phyloP scores from a whole-genome alignment of 1,140 invertebrate species.

The Drosophila arawakana region DNA sequence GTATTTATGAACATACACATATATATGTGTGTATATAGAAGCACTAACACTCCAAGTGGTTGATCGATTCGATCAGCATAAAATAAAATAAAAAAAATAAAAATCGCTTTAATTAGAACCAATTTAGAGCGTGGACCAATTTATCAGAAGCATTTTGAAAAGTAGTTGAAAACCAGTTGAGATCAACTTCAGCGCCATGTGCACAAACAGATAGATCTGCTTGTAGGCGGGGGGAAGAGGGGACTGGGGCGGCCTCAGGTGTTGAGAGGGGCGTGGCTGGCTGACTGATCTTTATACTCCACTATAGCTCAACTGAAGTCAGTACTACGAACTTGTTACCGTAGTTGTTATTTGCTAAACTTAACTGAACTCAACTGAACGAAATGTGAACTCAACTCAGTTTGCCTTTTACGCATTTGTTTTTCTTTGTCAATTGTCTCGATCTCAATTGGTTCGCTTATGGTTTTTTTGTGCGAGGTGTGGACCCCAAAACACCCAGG shows the following conservation, averaged over 20 bases:
- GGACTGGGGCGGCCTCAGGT: not conserved
- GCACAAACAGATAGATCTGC: slow-evolving; percentile 29
- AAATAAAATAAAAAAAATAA: slow-evolving; percentile 24
- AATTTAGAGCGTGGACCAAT: slow-evolving; percentile 81
- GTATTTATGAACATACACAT: not conserved
- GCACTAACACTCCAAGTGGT: slow-evolving; percentile 33
- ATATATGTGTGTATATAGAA: not conserved
- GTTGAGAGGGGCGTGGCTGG: slow-evolving; percentile 16
- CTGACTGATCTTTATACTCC: slow-evolving; percentile 48
- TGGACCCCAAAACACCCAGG: slow-evolving; percentile 59
- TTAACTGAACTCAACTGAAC: slow-evolving; percentile 42
- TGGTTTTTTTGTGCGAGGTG: slow-evolving; percentile 50
- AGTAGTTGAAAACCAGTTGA: slow-evolving; percentile 82
- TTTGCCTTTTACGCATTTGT: slow-evolving; percentile 78
- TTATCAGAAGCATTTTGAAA: slow-evolving; percentile 82
- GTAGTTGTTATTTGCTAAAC: slow-evolving; percentile 33
- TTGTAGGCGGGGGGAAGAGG: not conserved
- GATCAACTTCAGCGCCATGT: slow-evolving; percentile 76
- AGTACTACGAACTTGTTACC: slow-evolving; percentile 62
- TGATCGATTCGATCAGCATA: slow-evolving; percentile 80
- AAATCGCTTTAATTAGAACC: slow-evolving; percentile 78
- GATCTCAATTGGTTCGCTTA: slow-evolving; percentile 10
- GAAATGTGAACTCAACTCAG: slow-evolving; percentile 11
- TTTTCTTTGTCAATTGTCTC: slow-evolving; percentile 76
- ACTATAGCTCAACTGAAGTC: slow-evolving; percentile 67